Base-by-base conservation (phyloP, 35 echinoderm and acorn worm species). In the Stichopus chloronotus region DNA sequence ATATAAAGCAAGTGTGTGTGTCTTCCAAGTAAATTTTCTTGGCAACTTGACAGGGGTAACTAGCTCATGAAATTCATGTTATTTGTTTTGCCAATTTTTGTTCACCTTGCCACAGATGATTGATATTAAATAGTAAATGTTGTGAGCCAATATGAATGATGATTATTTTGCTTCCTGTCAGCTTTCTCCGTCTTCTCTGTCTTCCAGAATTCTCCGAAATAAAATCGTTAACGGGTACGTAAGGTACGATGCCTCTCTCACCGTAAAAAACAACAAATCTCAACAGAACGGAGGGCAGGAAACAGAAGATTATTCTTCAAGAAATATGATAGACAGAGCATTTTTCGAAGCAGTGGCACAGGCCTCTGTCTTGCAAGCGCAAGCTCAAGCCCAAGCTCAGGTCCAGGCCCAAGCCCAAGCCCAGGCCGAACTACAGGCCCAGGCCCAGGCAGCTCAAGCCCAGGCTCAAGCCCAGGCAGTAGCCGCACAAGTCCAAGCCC, bases 181-280 rank as follows among this genome's bases (percentile, higher is more conserved):
- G 30, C 30, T 43, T 43, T 43, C 30, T 43, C 30, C 3, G 30
- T 43, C 30, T 43, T 43, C 30, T 43, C 30, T 43, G 30, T 43
- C 30, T 78, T 19, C 1, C 86, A 97, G 96, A 93, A 97, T 97
- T 63, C 92, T 97, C 58, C 85, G 96, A n/a, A 97, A 97, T 87
- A 97, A 97, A 88, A 97, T 97, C 17, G 87, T 93, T 7, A 97
- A 97, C n/a, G 96, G 96, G 43, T 93, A 91, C 20, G 96, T 97
- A 53, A 43, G 86, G 55, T 91, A 95, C 53, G 96, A 97, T 17
- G 93, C 91, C 7, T 90, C 91, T 11, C 94, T 97, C 14, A 97
- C 96, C 17, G 93, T 80, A 60, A 97, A 93, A 68, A 92, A 79
- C 11, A 91, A 78, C 63, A 91, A 91, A 56, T 25, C 69, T 13